Evolutionary conservation across 2,113 vertebrate genomes (phyloP).

Genomic region (Myiozetetes cayanensis): DNA sequence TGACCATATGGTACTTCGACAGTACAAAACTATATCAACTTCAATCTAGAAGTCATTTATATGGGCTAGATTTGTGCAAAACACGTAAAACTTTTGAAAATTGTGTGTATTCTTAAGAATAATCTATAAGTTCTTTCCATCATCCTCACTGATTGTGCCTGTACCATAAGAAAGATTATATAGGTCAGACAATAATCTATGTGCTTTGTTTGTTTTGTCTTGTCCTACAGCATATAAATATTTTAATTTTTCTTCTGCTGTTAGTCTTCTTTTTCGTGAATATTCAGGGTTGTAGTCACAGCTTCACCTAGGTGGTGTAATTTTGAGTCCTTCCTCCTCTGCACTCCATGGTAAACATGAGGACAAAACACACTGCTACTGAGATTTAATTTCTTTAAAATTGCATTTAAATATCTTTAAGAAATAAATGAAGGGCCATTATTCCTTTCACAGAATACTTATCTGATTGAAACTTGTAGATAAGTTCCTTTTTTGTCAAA

Average conservation of each 20-base stretch:
- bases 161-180: neutral
- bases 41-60: neutral
- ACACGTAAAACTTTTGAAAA: neutral
- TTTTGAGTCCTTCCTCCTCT: conserved; percentile 28
- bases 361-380: neutral
- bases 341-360: conserved; percentile 32
- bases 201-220: conserved; percentile 14
- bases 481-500: conserved; percentile 65
- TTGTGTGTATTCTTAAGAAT: neutral
- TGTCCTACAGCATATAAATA: neutral
- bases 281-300: neutral
- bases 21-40: neutral
- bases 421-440: conserved; percentile 46
- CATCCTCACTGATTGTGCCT: neutral
- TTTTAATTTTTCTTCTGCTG: neutral
- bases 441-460: conserved; percentile 64
- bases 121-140: neutral
- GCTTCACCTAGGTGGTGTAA: conserved; percentile 31
- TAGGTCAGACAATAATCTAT: neutral
- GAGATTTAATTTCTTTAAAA: conserved; percentile 55
- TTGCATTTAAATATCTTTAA: conserved; percentile 39
- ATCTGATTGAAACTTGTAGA: conserved; percentile 66
- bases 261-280: neutral
- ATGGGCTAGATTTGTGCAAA: neutral
- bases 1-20: neutral